Evolutionary conservation across 2,797 vertebrate genomes (phyloP), one percentile per base, ranked within the genome.

Genomic region (Atherinosoma microstoma): DNA sequence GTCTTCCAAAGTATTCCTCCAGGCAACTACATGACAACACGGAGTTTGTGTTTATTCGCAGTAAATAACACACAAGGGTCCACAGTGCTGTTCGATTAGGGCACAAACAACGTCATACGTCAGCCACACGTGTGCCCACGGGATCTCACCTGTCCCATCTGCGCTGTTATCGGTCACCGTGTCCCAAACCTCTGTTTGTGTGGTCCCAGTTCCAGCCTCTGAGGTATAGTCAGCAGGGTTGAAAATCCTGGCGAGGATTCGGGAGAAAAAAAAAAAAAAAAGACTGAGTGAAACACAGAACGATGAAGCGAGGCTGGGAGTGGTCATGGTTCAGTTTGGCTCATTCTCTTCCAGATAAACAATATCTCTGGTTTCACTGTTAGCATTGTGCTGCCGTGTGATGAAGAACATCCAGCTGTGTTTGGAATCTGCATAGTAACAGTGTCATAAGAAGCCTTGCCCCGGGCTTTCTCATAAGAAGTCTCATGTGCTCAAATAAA

Each of bases 141-240:
- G 34, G 51, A 24, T 18, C 85, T 87, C 90, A 98, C 97, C 97
- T 91, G 94, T 95, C 82, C 95, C 96, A 88, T 97, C 96, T 88
- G 96, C 92, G 87, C 93, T 90, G 88, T 95, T 96, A 78, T 89
- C 96, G 89, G 94, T 91, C 75, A 88, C 93, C 6, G 95, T 82
- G 91, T 98, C 96, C 96, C 97, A 97, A 79, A 93, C 92, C 58
- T 97, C 95, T 29, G 93, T 73, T 47, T 97, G 97, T 61, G 93
- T 94, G 79, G 92, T 95, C 93, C 92, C 94, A 24, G 93, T 95
- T 76, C 96, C 84, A 67, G 93, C 86, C 83, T 95, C 93, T 85
- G 94, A 91, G 91, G 96, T 96, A 91, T 98, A 98, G 92, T 99
- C 98, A 53, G 97, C 97, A 78, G 97, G 97, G 86, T 99, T 98